Percentiles rank a stretch among this genome's conserved stretches.
These are phyloP conservation scores for Danio tinwini DNA, from an alignment of 2,797 vertebrate species.

Conservation along the genomic window DNA sequence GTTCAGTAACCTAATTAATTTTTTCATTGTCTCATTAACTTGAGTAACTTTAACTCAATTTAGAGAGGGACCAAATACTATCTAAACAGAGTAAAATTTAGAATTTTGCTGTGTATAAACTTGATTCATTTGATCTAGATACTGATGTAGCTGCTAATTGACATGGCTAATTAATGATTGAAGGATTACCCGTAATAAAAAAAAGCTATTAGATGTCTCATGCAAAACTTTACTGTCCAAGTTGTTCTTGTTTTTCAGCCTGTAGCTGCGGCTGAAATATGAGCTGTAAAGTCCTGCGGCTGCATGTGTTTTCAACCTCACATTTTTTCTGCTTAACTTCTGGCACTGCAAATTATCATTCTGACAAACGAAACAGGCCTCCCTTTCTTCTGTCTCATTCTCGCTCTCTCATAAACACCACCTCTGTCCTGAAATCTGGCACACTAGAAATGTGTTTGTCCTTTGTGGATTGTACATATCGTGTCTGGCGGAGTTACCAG, in stretches of 20 bases:
- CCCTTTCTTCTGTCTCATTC: conserved; percentile 8
- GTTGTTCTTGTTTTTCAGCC: conserved; percentile 25
- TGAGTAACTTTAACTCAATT: too few species aligned
- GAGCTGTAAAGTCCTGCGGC: conserved; percentile 14
- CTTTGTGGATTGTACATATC: conserved; percentile 16
- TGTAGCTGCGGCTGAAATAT: conserved; percentile 6
- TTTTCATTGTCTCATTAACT: too few species aligned
- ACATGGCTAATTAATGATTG: neutral
- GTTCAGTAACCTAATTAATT: too few species aligned
- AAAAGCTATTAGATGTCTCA: neutral
- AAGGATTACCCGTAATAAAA: neutral
- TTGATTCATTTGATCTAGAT: neutral
- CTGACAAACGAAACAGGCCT: conserved; percentile 8
- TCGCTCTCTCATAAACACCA: conserved; percentile 5
- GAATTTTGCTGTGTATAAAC: too few species aligned
- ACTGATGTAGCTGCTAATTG: neutral
- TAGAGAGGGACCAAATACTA: too few species aligned
- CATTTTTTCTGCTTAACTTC: conserved; percentile 36
- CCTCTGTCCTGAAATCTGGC: conserved; percentile 29
- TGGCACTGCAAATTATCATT: conserved; percentile 28
- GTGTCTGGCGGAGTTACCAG: neutral
- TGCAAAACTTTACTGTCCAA: neutral
- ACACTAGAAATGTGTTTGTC: conserved; percentile 35
- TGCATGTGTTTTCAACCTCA: conserved; percentile 23
- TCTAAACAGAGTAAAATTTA: too few species aligned